Base-by-base conservation (phyloP, 2,797 vertebrate species). In the Pangasius larnaudii region DNA sequence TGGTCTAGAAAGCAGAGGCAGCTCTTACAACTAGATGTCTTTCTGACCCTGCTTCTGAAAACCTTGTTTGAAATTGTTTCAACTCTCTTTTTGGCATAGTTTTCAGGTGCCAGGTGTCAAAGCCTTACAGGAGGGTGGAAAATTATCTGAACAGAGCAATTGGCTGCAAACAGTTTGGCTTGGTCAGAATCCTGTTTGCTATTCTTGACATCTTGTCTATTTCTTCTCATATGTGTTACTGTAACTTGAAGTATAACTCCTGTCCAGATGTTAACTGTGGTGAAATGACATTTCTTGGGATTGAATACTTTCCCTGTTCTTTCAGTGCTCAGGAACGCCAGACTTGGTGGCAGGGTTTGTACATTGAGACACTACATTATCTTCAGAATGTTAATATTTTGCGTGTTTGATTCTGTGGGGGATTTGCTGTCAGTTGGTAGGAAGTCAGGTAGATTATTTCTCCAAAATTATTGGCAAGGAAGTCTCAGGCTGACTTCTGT, bases 301-400 rank as follows among this genome's bases (percentile, higher is more conserved):
- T 39, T 8, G 6, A 71, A 71, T 39, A 39, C 71, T 24, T 42
- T 42, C 19, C 9, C 36, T 42, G 9, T 24, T 49, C 46, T 27
- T 6, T 16, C 42, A n/a, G 0, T 16, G 13, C 5, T 75, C 42
- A 49, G 24, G 8, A 24, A 27, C 10, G 46, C 1, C 11, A 49
- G 22, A 42, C 71, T 24, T 10, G 19, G 59, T 61, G 22, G 22
- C 59, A 61, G 24, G 24, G 59, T 61, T 61, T 61, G 24, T 59
- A 22, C 58, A 59, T 24, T 22, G 27, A 27, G 9, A 46, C 39
- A 18, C 1, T 5, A 65, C 27, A 27, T 27, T 27, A 74, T 27
- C 24, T 74, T 75, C 42, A 75, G 49, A 75, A n/a, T 77, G 74
- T 51, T n/a, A 14, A 49, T 51, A 77, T 77, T 77, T 27, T 18